Evolutionary conservation across 2,797 vertebrate species (phyloP).

Genomic region (Pempheris klunzingeri): DNA sequence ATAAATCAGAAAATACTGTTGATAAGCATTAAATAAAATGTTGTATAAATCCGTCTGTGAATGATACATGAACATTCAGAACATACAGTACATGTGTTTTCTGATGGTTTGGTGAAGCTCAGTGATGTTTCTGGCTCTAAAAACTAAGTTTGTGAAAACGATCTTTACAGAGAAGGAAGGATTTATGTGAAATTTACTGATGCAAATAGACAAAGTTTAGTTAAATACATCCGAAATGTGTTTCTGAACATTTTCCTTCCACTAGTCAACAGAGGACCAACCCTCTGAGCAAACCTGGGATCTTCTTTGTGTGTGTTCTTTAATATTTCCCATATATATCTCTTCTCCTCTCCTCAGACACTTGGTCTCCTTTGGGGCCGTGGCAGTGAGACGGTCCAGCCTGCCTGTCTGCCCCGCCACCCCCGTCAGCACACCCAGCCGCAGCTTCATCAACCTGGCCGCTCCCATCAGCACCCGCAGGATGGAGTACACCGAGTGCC

Average conservation of each 20-base stretch:
- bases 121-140: too few relatives aligned
- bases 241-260: too few relatives aligned
- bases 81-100: too few relatives aligned
- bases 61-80: too few relatives aligned
- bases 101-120: too few relatives aligned
- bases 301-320: not conserved
- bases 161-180: too few relatives aligned
- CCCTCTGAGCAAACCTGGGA: not conserved
- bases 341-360: conserved; percentile 58
- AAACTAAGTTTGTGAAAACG: too few relatives aligned
- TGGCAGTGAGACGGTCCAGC: conserved; percentile 49
- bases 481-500: conserved; percentile 83
- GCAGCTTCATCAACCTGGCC: conserved; percentile 83
- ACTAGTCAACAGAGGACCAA: not conserved
- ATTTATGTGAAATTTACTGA: too few relatives aligned
- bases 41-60: too few relatives aligned
- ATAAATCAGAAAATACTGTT: not conserved
- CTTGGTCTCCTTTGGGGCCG: conserved; percentile 68
- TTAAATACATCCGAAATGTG: too few relatives aligned
- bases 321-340: not conserved
- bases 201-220: too few relatives aligned
- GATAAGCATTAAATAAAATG: too few relatives aligned
- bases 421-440: conserved; percentile 39
- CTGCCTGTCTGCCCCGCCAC: conserved; percentile 34
- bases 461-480: conserved; percentile 71